These are phyloP conservation scores for Protophormia terraenovae DNA, from an alignment of 2,888 invertebrate species.

Conservation along the genomic window DNA sequence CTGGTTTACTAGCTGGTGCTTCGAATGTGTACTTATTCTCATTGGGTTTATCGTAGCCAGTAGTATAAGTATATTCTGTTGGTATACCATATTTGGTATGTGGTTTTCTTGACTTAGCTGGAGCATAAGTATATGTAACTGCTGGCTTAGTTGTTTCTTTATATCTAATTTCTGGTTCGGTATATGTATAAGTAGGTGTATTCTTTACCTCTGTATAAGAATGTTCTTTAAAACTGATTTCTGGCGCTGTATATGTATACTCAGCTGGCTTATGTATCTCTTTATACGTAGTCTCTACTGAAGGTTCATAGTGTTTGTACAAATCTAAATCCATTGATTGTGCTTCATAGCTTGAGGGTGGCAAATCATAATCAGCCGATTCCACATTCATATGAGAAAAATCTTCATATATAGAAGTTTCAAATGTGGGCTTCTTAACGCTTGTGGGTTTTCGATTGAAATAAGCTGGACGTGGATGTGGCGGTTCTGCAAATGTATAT, in stretches of 20 bases:
- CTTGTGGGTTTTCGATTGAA: conserved; percentile 33
- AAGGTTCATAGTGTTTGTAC: conserved; percentile 70
- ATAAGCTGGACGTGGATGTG: conserved; percentile 69
- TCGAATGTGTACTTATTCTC: conserved; percentile 54
- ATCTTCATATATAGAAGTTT: conserved; percentile 72
- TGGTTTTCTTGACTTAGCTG: conserved; percentile 44
- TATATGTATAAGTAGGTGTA: conserved; percentile 43
- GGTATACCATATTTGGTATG: conserved; percentile 72
- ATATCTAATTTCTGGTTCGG: conserved; percentile 24
- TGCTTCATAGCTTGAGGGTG: conserved; percentile 76
- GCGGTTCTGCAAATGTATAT: conserved; percentile 73
- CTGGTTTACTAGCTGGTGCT: conserved; percentile 16
- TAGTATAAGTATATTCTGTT: conserved; percentile 39
- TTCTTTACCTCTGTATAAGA: conserved; percentile 46
- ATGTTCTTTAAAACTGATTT: conserved; percentile 51
- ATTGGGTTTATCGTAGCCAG: conserved; percentile 48
- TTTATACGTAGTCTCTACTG: conserved; percentile 35
- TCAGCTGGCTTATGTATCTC: conserved; percentile 53
- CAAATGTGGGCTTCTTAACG: conserved; percentile 69
- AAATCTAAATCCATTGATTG: conserved; percentile 78
- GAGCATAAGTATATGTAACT: conserved; percentile 37
- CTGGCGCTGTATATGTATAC: conserved; percentile 53
- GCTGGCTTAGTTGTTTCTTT: conserved; percentile 28
- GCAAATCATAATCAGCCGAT: conserved; percentile 74
- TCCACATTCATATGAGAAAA: conserved; percentile 76